Evolutionary conservation across 2,888 invertebrate species (phyloP).

Genomic region (Drosophila merina): DNA sequence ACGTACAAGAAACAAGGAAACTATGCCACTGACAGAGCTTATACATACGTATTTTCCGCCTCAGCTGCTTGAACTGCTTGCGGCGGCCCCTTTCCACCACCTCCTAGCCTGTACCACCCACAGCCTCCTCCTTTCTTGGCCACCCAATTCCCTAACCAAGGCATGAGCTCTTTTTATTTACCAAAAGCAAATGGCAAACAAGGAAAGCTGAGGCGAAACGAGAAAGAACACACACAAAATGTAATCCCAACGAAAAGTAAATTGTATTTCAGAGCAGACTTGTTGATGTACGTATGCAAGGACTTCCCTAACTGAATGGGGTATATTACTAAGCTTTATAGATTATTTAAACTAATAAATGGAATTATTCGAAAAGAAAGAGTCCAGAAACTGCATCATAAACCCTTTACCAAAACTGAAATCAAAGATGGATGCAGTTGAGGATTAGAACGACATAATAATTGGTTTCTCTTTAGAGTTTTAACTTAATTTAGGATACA

Average conservation of each 20-base stretch:
- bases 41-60: conserved; percentile 74
- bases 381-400: neutral
- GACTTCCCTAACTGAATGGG: neutral
- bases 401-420: neutral
- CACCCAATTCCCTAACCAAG: conserved; percentile 1
- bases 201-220: conserved; percentile 48
- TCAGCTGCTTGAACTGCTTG: conserved; percentile 74
- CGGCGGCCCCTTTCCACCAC: conserved; percentile 36
- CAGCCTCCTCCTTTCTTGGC: neutral
- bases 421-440: neutral
- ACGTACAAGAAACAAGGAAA: conserved; percentile 51
- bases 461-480: neutral
- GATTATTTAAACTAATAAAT: neutral
- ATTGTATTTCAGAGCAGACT: conserved; percentile 77
- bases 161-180: conserved; percentile 67
- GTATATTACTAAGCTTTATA: neutral
- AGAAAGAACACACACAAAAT: conserved; percentile 51
- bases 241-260: conserved; percentile 76
- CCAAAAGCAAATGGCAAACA: conserved; percentile 76
- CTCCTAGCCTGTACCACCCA: neutral
- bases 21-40: conserved; percentile 78
- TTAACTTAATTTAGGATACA: too few relatives aligned
- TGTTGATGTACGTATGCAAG: conserved; percentile 68
- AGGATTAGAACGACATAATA: neutral
- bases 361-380: neutral